Evolutionary conservation across 2,888 invertebrate genomes (phyloP).

Genomic region (Mesodorylaimus sp.): DNA sequence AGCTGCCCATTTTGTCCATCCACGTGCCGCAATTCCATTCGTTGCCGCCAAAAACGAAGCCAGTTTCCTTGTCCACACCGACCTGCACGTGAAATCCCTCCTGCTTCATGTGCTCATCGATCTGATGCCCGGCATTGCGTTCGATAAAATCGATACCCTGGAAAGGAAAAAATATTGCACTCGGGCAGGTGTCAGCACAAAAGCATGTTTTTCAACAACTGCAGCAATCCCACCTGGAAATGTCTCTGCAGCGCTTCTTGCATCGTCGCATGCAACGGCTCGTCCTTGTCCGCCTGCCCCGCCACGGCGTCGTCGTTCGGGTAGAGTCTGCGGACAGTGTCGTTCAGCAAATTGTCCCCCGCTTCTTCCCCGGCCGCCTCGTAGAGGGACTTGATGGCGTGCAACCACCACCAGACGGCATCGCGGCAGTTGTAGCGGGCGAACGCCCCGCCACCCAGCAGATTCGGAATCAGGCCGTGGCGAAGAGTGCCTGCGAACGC

Average conservation of each 20-base stretch:
- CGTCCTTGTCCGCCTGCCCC: conserved; percentile 40
- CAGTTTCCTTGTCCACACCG: conserved; percentile 72
- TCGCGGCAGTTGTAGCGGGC: conserved; percentile 87
- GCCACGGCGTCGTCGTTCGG: conserved; percentile 56
- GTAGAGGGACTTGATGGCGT: conserved; percentile 64
- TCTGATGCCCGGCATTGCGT: conserved; percentile 68
- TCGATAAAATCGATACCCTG: conserved; percentile 84
- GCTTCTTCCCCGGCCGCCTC: conserved; percentile 54
- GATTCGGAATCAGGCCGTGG: conserved; percentile 90
- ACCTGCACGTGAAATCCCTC: conserved; percentile 73
- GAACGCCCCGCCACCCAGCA: conserved; percentile 67
- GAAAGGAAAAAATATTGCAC: not conserved
- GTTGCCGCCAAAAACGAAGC: conserved; percentile 77
- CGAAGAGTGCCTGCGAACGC: conserved; percentile 76
- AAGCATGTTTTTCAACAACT: not conserved
- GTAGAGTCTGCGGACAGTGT: conserved; percentile 61
- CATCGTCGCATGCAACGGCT: conserved; percentile 64
- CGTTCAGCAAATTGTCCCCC: conserved; percentile 44
- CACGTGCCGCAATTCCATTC: conserved; percentile 91
- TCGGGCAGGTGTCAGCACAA: not conserved
- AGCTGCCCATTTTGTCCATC: conserved; percentile 99
- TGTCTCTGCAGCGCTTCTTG: conserved; percentile 79
- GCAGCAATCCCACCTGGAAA: conserved; percentile 36
- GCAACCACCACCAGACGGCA: conserved; percentile 98
- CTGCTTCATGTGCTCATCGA: conserved; percentile 91